Conservation (phyloP, 2,888 invertebrate genomes). For the Panorpa germanica region DNA sequence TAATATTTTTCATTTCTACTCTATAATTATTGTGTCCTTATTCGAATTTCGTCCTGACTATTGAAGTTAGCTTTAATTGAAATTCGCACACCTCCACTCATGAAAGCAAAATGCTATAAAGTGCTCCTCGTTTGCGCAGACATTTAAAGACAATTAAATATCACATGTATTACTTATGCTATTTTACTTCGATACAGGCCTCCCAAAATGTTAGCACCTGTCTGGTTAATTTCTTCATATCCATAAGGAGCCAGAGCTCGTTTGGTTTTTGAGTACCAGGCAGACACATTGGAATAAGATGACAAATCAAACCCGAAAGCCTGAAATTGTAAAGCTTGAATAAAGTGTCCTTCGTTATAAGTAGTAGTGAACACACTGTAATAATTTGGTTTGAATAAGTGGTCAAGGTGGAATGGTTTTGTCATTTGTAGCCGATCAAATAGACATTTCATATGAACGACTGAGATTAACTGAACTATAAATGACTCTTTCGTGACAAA, state of each 20-base stretch:
- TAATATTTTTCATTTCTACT: no score
- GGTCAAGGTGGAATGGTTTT: conserved; percentile 15
- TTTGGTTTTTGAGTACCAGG: conserved; percentile 27
- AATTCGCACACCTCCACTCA: background rate
- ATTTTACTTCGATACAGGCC: conserved; percentile 25
- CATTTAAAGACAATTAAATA: no score
- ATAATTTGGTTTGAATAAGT: conserved; percentile 9
- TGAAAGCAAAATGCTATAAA: conserved; percentile 2
- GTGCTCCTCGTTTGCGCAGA: conserved; percentile 16
- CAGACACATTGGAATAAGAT: conserved; percentile 31
- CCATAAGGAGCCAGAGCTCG: conserved; percentile 24
- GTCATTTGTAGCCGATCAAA: no score
- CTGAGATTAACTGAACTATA: no score
- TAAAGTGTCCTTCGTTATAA: conserved; percentile 7
- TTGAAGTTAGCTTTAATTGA: no score
- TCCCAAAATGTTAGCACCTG: conserved; percentile 29
- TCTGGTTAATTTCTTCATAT: conserved; percentile 32
- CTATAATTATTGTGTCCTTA: no score
- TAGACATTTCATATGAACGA: no score
- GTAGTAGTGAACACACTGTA: background rate
- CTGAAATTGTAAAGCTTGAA: no score
- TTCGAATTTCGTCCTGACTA: no score
- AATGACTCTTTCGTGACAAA: no score
- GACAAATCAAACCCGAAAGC: conserved; percentile 32
- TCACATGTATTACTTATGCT: no score